Percentiles rank a stretch among this genome's conserved stretches.
Conservation (phyloP, 2,888 invertebrate genomes). For the Sphaerophoria taeniata region DNA sequence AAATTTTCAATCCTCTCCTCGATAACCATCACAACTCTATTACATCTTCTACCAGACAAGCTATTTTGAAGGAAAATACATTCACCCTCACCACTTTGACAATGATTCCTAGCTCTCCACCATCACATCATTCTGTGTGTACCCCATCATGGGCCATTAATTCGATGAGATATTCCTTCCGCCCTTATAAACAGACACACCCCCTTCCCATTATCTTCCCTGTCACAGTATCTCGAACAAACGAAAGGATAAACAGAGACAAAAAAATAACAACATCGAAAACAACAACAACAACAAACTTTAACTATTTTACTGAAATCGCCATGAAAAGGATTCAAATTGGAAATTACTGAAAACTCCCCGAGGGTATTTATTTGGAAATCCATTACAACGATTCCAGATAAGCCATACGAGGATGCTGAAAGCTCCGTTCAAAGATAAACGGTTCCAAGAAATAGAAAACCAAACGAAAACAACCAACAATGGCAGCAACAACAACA, state of each 20-base stretch:
- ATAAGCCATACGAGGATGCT: slow-evolving; percentile 71
- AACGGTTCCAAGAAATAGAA: slow-evolving; percentile 45
- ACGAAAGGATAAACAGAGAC: slow-evolving; percentile 21
- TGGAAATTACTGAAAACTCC: slow-evolving; percentile 72
- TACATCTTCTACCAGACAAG: slow-evolving; percentile 4
- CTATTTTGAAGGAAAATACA: slow-evolving; percentile 33
- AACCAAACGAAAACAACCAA: slow-evolving; percentile 17
- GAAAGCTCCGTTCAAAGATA: slow-evolving; percentile 67
- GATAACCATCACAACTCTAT: slow-evolving; percentile 67
- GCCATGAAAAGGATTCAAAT: slow-evolving; percentile 73
- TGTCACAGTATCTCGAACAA: slow-evolving; percentile 42
- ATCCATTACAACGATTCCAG: slow-evolving; percentile 73
- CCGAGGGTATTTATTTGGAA: slow-evolving; percentile 73
- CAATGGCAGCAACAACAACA: background rate
- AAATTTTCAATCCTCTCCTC: slow-evolving; percentile 57
- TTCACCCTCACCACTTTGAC: background rate
- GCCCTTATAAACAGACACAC: slow-evolving; percentile 1
- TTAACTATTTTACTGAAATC: slow-evolving; percentile 71
- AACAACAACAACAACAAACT: slow-evolving; percentile 60
- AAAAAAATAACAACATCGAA: background rate
- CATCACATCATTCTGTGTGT: slow-evolving; percentile 10
- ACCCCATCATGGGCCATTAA: slow-evolving; percentile 49
- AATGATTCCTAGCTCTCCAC: background rate
- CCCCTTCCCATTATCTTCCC: background rate
- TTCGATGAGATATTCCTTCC: slow-evolving; percentile 32